Percentiles rank a stretch among this genome's conserved stretches.
Conservation (phyloP, 2,113 vertebrate species). For the Eulemur macaco region DNA sequence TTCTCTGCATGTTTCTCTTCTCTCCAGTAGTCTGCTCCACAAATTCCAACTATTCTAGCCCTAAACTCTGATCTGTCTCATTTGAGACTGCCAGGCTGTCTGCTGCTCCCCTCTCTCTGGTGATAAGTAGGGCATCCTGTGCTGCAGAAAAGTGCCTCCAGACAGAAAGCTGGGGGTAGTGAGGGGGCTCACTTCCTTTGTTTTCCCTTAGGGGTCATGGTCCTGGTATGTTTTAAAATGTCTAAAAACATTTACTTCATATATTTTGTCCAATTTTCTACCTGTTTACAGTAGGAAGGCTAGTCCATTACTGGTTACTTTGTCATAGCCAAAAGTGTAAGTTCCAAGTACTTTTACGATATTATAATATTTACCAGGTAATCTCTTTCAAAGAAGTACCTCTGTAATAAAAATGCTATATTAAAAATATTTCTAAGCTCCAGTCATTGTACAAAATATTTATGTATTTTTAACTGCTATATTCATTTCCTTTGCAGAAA, state of each 20-base stretch:
- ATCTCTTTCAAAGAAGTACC: not conserved
- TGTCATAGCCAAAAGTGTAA: not conserved
- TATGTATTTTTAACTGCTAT: not conserved
- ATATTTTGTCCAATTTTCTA: not conserved
- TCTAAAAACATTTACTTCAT: slow-evolving; percentile 1
- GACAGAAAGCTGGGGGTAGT: not conserved
- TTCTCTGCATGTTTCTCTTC: not conserved
- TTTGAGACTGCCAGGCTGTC: not conserved
- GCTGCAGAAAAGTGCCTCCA: not conserved
- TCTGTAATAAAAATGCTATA: not conserved
- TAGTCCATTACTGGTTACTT: not conserved
- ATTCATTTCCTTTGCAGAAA: not conserved
- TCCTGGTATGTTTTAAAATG: not conserved
- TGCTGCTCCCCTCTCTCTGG: not conserved
- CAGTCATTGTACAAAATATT: not conserved
- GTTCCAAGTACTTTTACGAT: not conserved
- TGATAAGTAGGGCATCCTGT: not conserved
- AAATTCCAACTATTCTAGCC: not conserved
- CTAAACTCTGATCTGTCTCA: not conserved
- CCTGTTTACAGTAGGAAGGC: not conserved
- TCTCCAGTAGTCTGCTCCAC: not conserved
- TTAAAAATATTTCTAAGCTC: slow-evolving; percentile 38
- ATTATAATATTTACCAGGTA: not conserved
- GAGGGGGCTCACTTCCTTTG: not conserved
- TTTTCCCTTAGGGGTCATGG: not conserved